A percentile compares a stretch with the other conserved stretches of the same genome.
These are phyloP conservation scores for Conus canariensis DNA, from an alignment of 2,888 invertebrate genomes.

Conservation along the genomic window DNA sequence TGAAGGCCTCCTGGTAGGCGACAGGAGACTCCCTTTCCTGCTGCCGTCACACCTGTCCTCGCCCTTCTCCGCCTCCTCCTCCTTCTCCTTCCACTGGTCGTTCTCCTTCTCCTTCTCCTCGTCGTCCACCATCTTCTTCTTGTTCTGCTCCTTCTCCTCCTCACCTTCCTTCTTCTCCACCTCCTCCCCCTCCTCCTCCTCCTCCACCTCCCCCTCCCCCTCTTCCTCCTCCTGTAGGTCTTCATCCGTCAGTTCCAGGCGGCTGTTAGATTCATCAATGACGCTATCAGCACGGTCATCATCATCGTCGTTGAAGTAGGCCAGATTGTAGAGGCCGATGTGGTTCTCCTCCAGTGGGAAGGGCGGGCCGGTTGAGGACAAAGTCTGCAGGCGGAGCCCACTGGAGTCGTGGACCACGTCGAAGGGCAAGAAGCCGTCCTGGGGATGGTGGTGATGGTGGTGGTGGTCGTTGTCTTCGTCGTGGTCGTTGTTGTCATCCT, in stretches of 20 bases:
- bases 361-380: background rate
- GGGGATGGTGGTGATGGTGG: constrained; percentile 32
- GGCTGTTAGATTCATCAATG: constrained; percentile 30
- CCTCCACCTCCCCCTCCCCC: background rate
- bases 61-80: background rate
- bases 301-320: constrained; percentile 32
- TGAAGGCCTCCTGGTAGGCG: background rate
- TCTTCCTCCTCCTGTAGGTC: constrained; percentile 27
- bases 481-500: too few species aligned
- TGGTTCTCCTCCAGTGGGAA: background rate
- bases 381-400: constrained; percentile 6
- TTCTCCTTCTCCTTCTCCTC: background rate
- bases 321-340: constrained; percentile 43
- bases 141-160: background rate
- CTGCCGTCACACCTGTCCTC: constrained; percentile 14
- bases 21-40: background rate
- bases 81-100: constrained; percentile 26
- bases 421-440: constrained; percentile 10
- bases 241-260: constrained; percentile 27
- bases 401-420: constrained; percentile 12
- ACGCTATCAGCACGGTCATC: constrained; percentile 33
- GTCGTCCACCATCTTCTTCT: background rate
- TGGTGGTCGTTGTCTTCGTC: background rate
- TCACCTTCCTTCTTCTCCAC: constrained; percentile 19
- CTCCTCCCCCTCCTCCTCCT: constrained; percentile 20